A percentile compares a stretch with the other conserved stretches of the same genome.
phyloP scores from a whole-genome alignment of 2,797 vertebrate species.

The Acestrorhynchus altus region DNA sequence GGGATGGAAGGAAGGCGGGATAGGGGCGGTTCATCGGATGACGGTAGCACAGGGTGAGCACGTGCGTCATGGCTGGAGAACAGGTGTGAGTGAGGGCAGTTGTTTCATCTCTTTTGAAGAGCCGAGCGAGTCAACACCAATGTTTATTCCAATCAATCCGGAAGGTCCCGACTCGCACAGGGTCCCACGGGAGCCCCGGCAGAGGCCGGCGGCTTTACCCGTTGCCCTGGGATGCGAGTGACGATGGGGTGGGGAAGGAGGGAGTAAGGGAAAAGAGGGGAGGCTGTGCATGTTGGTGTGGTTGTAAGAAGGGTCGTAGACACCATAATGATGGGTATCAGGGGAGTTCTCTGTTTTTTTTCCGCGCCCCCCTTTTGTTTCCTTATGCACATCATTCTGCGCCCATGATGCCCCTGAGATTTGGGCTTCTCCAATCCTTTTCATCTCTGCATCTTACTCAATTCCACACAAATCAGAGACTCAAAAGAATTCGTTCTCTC shows the following conservation, averaged over 20 bases:
- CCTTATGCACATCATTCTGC: slow-evolving; percentile 30
- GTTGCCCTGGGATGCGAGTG: slow-evolving; percentile 56
- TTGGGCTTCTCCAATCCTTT: neutral
- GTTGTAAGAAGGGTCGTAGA: slow-evolving; percentile 36
- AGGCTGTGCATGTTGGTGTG: slow-evolving; percentile 28
- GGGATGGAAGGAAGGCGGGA: slow-evolving; percentile 40
- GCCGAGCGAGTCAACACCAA: slow-evolving; percentile 71
- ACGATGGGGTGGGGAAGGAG: slow-evolving; percentile 14
- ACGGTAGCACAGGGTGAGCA: slow-evolving; percentile 68
- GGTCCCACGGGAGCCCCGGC: slow-evolving; percentile 57
- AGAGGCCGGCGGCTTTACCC: slow-evolving; percentile 54
- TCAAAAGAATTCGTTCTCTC: neutral
- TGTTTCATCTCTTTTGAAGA: slow-evolving; percentile 81
- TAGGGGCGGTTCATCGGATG: slow-evolving; percentile 66
- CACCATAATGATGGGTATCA: slow-evolving; percentile 54
- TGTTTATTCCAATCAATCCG: slow-evolving; percentile 75
- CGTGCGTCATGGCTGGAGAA: slow-evolving; percentile 79
- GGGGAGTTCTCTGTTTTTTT: slow-evolving; percentile 46
- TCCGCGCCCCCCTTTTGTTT: slow-evolving; percentile 30
- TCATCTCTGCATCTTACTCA: neutral
- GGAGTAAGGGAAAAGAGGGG: slow-evolving; percentile 24
- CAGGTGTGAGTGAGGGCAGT: slow-evolving; percentile 83
- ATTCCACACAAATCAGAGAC: neutral
- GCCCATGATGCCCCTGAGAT: slow-evolving; percentile 33
- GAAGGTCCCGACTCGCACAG: slow-evolving; percentile 67